Conservation (phyloP, 2,888 invertebrate genomes). For the Pemphredon lugubris region DNA sequence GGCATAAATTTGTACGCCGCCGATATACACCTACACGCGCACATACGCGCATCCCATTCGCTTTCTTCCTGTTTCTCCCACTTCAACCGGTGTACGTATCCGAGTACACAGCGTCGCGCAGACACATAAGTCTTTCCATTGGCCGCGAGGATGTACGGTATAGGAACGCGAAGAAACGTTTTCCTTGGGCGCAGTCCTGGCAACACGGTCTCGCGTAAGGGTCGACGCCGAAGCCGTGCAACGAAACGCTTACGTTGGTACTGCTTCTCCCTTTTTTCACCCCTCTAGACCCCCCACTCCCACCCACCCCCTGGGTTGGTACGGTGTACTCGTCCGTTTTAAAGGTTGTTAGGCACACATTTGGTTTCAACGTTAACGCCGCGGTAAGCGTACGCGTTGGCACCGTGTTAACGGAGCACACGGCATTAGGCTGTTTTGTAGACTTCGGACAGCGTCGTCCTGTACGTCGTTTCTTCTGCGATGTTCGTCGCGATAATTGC, state of each 20-base stretch:
- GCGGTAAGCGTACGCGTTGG: slow-evolving; percentile 11
- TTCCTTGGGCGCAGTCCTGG: slow-evolving; percentile 28
- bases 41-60: slow-evolving; percentile 10
- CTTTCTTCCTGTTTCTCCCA: slow-evolving; percentile 39
- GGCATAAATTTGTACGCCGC: slow-evolving; percentile 73
- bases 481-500: neutral
- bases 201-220: slow-evolving; percentile 34
- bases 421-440: neutral
- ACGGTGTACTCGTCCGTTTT: slow-evolving; percentile 31
- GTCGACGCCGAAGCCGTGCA: slow-evolving; percentile 16
- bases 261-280: neutral
- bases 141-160: slow-evolving; percentile 28
- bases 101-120: slow-evolving; percentile 4
- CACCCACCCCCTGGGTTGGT: neutral
- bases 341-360: slow-evolving; percentile 32
- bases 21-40: slow-evolving; percentile 56
- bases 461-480: neutral
- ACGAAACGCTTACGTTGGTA: slow-evolving; percentile 21
- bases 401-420: slow-evolving; percentile 24
- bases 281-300: too few relatives aligned
- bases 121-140: slow-evolving; percentile 35
- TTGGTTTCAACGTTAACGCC: slow-evolving; percentile 26
- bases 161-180: slow-evolving; percentile 39
- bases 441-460: neutral
- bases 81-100: slow-evolving; percentile 18